Base-by-base conservation (phyloP, 1,140 invertebrate species). In the Pomacea maculata region DNA sequence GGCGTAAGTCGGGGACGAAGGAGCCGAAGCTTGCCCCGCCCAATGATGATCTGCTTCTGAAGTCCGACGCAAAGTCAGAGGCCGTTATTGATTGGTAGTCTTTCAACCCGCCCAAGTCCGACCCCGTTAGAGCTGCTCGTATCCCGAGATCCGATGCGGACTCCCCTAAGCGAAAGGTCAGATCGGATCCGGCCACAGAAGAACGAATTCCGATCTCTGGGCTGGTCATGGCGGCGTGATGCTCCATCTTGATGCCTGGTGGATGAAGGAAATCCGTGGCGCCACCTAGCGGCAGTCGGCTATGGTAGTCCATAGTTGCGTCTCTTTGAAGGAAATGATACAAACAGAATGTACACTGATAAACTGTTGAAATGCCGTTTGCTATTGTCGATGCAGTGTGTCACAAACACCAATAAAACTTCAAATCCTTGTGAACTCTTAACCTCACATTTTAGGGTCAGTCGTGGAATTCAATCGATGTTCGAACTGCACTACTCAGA, bases 181-280 rank as follows among this genome's bases (percentile, higher is more conserved):
- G 52, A 21, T 78, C 77, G 15, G 77, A 54, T 4, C 65, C 67
- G 8, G 77, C 34, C 19, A 78, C 45, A 67, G 77, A 54, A 10
- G 77, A 78, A 21, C 77, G 45, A 11, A 78, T 45, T n/a, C 12
- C 67, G 21, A 78, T 54, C 19, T 78, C 77, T 14, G 77, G 55
- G 1, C 65, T 34, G 6, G 67, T 67, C 65, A 78, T 78, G 45
- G 77, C 77, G 15, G 67, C 65, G 52, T 64, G 77, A 19, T 78
- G 77, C 12, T 78, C 77, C 65, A 78, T 52, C 67, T 78, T 78
- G 67, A 78, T 78, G 64, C 65, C 54, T 65, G 67, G 77, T 65
- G 77, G 65, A 52, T 78, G 77, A 45, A 78, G 77, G 67, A 78
- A 78, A n/a, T 78, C 77, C n/a, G 77, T 70, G 54, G 77, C 77